Evolutionary conservation across 2,888 invertebrate species (phyloP).

Genomic region (Tipula helvola): DNA sequence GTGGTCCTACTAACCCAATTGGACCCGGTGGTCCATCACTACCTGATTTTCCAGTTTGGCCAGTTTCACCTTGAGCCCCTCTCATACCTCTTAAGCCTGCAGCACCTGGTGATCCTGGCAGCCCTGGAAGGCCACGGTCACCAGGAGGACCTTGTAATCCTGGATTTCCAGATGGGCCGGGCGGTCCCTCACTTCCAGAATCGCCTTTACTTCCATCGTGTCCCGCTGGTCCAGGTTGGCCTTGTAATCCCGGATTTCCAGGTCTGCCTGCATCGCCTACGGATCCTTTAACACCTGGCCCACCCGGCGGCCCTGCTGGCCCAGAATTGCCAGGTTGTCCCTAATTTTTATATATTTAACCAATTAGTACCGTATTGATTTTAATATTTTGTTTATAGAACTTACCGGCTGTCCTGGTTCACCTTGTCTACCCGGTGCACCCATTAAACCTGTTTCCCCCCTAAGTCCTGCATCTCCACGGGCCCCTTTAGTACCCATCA

Average conservation of each 20-base stretch:
- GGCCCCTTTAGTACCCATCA: constrained; percentile 58
- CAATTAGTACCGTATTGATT: not conserved
- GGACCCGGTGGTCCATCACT: constrained; percentile 59
- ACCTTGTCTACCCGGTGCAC: constrained; percentile 67
- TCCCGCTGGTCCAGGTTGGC: constrained; percentile 58
- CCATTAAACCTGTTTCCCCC: constrained; percentile 60
- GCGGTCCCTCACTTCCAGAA: constrained; percentile 52
- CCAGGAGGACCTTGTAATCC: constrained; percentile 52
- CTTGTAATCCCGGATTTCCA: constrained; percentile 53
- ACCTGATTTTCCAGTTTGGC: constrained; percentile 58
- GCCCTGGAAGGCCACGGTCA: constrained; percentile 14
- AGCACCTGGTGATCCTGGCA: constrained; percentile 25
- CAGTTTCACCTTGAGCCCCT: constrained; percentile 50
- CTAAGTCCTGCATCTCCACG: constrained; percentile 64
- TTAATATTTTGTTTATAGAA: constrained; percentile 12
- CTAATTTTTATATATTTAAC: constrained; percentile 31
- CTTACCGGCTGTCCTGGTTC: constrained; percentile 56
- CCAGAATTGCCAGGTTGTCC: constrained; percentile 60
- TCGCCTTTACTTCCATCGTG: constrained; percentile 66
- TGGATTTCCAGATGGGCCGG: constrained; percentile 41
- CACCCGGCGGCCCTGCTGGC: constrained; percentile 53
- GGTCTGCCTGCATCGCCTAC: constrained; percentile 56
- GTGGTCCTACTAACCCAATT: constrained; percentile 49
- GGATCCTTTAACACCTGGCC: constrained; percentile 55
- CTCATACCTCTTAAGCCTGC: constrained; percentile 23